These are phyloP conservation scores for Metalampra italica DNA, from an alignment of 2,888 invertebrate species.

Conservation along the genomic window DNA sequence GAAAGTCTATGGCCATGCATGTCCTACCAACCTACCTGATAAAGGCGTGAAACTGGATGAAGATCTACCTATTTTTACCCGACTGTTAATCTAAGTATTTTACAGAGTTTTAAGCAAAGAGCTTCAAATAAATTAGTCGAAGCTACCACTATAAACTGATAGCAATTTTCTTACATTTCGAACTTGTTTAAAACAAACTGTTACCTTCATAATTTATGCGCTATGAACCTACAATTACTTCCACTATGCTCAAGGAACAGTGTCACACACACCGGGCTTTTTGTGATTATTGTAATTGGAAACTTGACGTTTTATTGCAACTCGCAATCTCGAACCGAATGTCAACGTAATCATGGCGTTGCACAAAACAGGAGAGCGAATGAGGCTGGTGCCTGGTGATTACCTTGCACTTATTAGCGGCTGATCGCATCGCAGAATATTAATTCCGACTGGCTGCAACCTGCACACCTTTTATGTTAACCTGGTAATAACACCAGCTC, in stretches of 20 bases:
- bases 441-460: conserved; percentile 34
- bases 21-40: too few species aligned
- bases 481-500: conserved; percentile 33
- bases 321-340: conserved; percentile 25
- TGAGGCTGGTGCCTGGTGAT: conserved; percentile 37
- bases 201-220: neutral
- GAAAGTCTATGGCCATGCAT: too few species aligned
- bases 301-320: conserved; percentile 20
- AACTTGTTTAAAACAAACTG: neutral
- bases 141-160: too few species aligned
- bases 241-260: neutral
- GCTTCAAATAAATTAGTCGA: too few species aligned
- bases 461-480: conserved; percentile 38
- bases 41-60: too few species aligned
- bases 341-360: conserved; percentile 50
- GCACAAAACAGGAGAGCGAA: conserved; percentile 43
- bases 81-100: too few species aligned
- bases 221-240: neutral
- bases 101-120: too few species aligned
- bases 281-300: neutral
- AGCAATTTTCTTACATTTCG: neutral
- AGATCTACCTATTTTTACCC: too few species aligned
- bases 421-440: conserved; percentile 47
- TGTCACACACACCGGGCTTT: neutral
- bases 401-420: conserved; percentile 49